Evolutionary conservation across 2,797 vertebrate species (phyloP), one percentile per base, ranked within the genome.

Genomic region (Pangasius sanitwongsei): DNA sequence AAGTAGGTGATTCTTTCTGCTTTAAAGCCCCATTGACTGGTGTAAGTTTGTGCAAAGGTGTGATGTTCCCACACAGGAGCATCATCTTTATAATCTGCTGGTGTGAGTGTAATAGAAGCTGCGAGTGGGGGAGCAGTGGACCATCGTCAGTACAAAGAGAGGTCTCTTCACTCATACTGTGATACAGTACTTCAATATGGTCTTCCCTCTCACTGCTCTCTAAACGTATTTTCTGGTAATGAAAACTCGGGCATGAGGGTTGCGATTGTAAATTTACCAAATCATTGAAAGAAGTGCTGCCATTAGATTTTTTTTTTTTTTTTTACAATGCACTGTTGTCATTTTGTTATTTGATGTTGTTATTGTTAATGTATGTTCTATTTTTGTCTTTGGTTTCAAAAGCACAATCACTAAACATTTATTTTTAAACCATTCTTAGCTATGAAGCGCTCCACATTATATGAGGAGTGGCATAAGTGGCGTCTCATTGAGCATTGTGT

Each of bases 361-460:
- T 92, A 81, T 72, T 88, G 95, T 96, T 92, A 91, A 94, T 96
- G 96, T 96, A 95, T 95, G 93, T 93, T 84, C 77, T 96, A 93
- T 92, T 96, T 90, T 91, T 95, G 95, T 97, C 97, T 97, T 99
- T 99, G 97, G 97, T 99, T 99, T 99, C 97, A 99, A 99, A 99
- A 99, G 98, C 98, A 99, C 98, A 99, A 99, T 99, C 98, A 99
- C 97, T 99, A 99, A 98, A 99, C 97, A 98, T 99, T 96, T 94
- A 94, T 94, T 93, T 99, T 99, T 99, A 98, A 99, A 98, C 97
- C 98, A 99, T 99, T 93, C 95, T 96, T 97, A 97, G 97, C 96
- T 98, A 98, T 90, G 89, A 86, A 86, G 83, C 69, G 57, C 94
- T 93, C 95, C 94, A 93, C 95, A 94, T 95, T 96, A 95, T 95